Conservation (phyloP, 2,888 invertebrate genomes). For the Metalampra italica region DNA sequence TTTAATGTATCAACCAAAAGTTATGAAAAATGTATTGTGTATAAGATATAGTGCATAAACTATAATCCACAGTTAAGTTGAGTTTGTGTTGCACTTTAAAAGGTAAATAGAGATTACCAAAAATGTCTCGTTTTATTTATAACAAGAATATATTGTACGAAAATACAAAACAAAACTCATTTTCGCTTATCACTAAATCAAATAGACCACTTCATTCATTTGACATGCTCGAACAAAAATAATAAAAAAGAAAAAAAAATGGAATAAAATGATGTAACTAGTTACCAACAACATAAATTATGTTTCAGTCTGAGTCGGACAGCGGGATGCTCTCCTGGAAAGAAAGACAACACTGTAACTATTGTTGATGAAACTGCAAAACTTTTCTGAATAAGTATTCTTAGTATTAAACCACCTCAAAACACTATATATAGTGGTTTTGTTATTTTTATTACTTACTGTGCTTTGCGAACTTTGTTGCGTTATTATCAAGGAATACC, state of each 20-base stretch:
- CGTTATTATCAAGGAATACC: too few relatives aligned
- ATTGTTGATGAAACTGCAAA: background rate
- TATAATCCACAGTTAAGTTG: too few relatives aligned
- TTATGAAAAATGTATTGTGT: too few relatives aligned
- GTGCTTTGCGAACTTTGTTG: too few relatives aligned
- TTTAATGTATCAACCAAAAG: too few relatives aligned
- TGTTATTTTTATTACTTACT: too few relatives aligned
- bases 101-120: background rate
- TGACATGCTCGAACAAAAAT: constrained; percentile 30
- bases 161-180: constrained; percentile 33
- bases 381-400: background rate
- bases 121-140: background rate
- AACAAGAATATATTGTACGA: constrained; percentile 11
- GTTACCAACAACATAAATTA: background rate
- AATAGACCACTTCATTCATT: constrained; percentile 35
- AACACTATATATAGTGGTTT: too few relatives aligned
- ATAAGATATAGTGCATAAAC: too few relatives aligned
- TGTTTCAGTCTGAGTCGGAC: constrained; percentile 53
- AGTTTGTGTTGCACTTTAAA: too few relatives aligned
- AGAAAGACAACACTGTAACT: constrained; percentile 6
- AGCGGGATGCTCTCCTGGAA: constrained; percentile 60
- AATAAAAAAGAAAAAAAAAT: constrained; percentile 26
- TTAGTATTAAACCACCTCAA: too few relatives aligned
- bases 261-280: constrained; percentile 9
- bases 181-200: constrained; percentile 58